Percentiles rank a stretch among this genome's conserved stretches.
Conservation (phyloP, 2,888 invertebrate species). For the Agrenia bidenticulata region DNA sequence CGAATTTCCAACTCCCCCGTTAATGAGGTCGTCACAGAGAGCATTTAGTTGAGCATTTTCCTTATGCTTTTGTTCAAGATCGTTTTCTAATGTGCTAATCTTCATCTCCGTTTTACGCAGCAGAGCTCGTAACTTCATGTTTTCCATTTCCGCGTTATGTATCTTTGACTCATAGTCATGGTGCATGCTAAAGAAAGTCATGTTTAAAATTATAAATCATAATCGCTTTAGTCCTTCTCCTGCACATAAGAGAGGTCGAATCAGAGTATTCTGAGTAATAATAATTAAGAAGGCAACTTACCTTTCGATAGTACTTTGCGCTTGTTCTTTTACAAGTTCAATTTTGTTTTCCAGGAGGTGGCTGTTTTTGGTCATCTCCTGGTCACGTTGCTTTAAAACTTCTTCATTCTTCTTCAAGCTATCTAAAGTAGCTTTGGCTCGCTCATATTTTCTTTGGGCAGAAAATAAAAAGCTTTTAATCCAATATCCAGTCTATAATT, state of each 20-base stretch:
- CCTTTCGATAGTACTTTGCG: slow-evolving; percentile 83
- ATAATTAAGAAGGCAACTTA: slow-evolving; percentile 59
- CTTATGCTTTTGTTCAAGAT: slow-evolving; percentile 82
- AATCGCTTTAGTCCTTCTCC: not conserved
- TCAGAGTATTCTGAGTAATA: too few relatives aligned
- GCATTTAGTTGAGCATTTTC: slow-evolving; percentile 87
- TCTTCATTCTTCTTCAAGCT: slow-evolving; percentile 75
- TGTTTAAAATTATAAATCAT: not conserved
- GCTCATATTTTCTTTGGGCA: slow-evolving; percentile 64
- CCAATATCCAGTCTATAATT: too few relatives aligned
- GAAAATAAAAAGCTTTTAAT: not conserved
- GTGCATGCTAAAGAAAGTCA: slow-evolving; percentile 71
- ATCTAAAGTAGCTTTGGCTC: slow-evolving; percentile 68
- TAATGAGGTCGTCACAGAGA: slow-evolving; percentile 89
- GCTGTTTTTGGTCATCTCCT: slow-evolving; percentile 71
- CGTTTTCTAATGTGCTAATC: slow-evolving; percentile 76
- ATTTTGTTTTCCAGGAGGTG: slow-evolving; percentile 79
- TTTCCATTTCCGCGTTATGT: slow-evolving; percentile 74
- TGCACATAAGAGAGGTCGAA: too few relatives aligned
- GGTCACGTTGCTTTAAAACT: slow-evolving; percentile 65
- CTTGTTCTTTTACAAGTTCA: slow-evolving; percentile 82
- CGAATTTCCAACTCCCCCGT: not conserved
- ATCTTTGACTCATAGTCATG: slow-evolving; percentile 75
- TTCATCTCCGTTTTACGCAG: slow-evolving; percentile 86
- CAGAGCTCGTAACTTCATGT: slow-evolving; percentile 79